Evolutionary conservation across 2,888 invertebrate species (phyloP), one percentile per base, ranked within the genome.

Genomic region (Acanthosoma haemorrhoidale): DNA sequence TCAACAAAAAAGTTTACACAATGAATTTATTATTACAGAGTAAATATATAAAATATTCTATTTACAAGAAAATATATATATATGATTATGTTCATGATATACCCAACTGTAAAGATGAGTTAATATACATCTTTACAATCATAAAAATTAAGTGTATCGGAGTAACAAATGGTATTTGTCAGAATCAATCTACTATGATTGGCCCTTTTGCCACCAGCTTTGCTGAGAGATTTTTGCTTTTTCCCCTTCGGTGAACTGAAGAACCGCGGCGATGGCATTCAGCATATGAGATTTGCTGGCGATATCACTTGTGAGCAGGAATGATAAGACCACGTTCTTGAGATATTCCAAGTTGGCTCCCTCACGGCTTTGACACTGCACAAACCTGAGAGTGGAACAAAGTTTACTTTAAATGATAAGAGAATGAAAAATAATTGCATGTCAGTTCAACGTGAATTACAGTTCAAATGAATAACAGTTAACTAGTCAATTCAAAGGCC

Each of bases 281-380:
- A 94, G 79, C 91, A 94, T 94, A 77, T 92, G 92, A 34, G 84
- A 84, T 71, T 88, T 85, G 1, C 88, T 89, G 2, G 84, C 85
- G 34, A 83, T 79, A 79, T 91, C 90, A 0, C 84, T 84, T 1
- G 89, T 88, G 70, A 88, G 83, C 34, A 94, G 82, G 78, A 88
- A 94, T 73, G 91, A 90, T 67, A 92, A 85, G 66, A 94, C 88
- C 4, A 95, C 94, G 80, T 95, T 95, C 80, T 95, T 94, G 70
- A 95, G 80, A 78, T 95, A 95, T 79, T 94, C 94, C 39, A 94
- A 80, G 80, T 94, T 94, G 0, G 92, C 92, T 6, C 91, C 91
- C 80, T 92, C 92, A 0, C 92, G 83, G 2, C 90, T 89, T 76
- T 89, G 90, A 75, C 84, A 87, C n/a, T 88, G 84, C 76, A 87